phyloP scores from a whole-genome alignment of 2,888 invertebrate species.

The Philonicus albiceps region DNA sequence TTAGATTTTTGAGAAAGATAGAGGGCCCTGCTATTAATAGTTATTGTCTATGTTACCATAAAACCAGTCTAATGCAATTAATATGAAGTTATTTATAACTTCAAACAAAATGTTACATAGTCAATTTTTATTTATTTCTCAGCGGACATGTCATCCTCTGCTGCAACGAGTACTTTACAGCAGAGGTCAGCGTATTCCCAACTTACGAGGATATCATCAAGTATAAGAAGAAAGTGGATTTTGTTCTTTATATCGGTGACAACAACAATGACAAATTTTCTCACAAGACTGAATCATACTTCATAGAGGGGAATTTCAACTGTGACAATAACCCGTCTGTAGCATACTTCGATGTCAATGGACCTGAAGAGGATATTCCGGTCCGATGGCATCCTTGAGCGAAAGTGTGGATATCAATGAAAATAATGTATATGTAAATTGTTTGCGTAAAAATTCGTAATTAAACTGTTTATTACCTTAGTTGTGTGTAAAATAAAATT shows the following conservation, averaged over 20 bases:
- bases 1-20: no score
- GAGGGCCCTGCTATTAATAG: no score
- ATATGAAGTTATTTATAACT: neutral
- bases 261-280: slow-evolving; percentile 13
- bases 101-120: neutral
- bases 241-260: neutral
- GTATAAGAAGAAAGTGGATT: neutral
- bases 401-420: neutral
- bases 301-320: slow-evolving; percentile 10
- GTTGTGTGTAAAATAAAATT: slow-evolving; percentile 30
- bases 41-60: neutral
- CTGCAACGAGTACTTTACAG: neutral
- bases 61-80: neutral
- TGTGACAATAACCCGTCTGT: slow-evolving; percentile 30
- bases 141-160: slow-evolving; percentile 35
- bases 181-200: neutral
- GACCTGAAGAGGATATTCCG: neutral
- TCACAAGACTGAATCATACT: slow-evolving; percentile 24
- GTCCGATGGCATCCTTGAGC: neutral
- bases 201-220: neutral
- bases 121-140: neutral
- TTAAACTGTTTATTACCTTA: slow-evolving; percentile 15
- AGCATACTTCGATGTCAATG: neutral
- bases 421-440: slow-evolving; percentile 18
- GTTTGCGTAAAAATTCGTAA: slow-evolving; percentile 6